Conservation (phyloP, 30 jellyfish, hydroid and myxozoan species). For the Chironex yamaguchii region DNA sequence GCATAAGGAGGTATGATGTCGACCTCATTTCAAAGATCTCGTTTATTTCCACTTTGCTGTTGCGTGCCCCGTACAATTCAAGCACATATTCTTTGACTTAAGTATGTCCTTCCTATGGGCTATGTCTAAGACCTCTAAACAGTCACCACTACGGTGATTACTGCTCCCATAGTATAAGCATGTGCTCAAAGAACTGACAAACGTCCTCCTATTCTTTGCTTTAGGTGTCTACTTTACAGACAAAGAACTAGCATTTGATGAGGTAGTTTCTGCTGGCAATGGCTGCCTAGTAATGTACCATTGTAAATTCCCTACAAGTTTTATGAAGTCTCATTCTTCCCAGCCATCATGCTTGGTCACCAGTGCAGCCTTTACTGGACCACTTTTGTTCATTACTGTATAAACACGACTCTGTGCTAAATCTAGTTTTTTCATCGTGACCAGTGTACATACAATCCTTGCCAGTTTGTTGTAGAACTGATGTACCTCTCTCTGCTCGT, state of each 20-base stretch:
- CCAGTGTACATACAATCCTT: slow-evolving; percentile 53
- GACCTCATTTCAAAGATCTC: slow-evolving; percentile 1
- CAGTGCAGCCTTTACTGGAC: slow-evolving; percentile 63
- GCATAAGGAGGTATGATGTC: slow-evolving; percentile 42
- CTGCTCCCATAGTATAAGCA: slow-evolving; percentile 29
- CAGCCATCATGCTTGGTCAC: slow-evolving; percentile 46
- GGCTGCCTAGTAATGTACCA: slow-evolving; percentile 72
- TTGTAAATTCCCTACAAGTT: slow-evolving; percentile 61
- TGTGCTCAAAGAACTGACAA: too few relatives aligned
- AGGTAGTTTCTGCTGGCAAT: slow-evolving; percentile 47
- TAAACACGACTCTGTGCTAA: slow-evolving; percentile 50
- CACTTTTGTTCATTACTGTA: slow-evolving; percentile 51
- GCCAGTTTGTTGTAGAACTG: slow-evolving; percentile 65
- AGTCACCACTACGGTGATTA: slow-evolving; percentile 52
- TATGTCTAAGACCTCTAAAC: slow-evolving; percentile 29
- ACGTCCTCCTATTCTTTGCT: too few relatives aligned
- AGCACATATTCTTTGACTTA: slow-evolving; percentile 5
- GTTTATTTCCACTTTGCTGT: slow-evolving; percentile 23
- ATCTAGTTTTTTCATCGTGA: slow-evolving; percentile 43
- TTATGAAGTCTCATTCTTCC: slow-evolving; percentile 48
- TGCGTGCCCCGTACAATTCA: slow-evolving; percentile 43
- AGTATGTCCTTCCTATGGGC: slow-evolving; percentile 54
- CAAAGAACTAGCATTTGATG: slow-evolving; percentile 7
- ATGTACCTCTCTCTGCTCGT: slow-evolving; percentile 37
- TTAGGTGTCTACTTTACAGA: slow-evolving; percentile 12